Conservation (phyloP, 2,888 invertebrate species). For the Hipparchia semele region DNA sequence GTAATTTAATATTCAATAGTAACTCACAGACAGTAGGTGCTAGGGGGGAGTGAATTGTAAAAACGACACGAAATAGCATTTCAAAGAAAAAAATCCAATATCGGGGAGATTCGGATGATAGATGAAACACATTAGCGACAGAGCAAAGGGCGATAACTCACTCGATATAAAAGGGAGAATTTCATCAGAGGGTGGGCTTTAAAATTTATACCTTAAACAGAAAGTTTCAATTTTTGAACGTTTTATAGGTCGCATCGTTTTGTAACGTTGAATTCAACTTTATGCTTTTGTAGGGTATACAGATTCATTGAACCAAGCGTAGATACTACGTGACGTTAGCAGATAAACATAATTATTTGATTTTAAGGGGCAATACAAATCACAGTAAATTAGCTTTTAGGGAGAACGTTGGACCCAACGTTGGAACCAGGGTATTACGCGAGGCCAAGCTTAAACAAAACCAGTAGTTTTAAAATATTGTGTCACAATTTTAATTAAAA, state of each 20-base stretch:
- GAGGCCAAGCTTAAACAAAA: too few relatives aligned
- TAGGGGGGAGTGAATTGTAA: conserved; percentile 17
- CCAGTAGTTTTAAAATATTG: too few relatives aligned
- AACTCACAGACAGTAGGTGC: not conserved
- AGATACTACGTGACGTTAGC: too few relatives aligned
- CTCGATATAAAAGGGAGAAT: conserved; percentile 37
- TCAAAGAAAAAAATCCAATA: conserved; percentile 64
- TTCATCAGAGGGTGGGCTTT: conserved; percentile 35
- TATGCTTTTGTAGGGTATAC: too few relatives aligned
- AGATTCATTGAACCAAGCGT: not conserved
- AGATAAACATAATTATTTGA: too few relatives aligned
- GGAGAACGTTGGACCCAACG: too few relatives aligned
- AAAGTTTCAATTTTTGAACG: conserved; percentile 29
- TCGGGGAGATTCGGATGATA: conserved; percentile 58
- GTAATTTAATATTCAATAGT: not conserved
- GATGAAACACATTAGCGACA: conserved; percentile 68
- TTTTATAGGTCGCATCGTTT: not conserved
- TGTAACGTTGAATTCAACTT: not conserved
- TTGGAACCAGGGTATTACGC: too few relatives aligned
- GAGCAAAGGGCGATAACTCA: conserved; percentile 45
- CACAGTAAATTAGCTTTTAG: too few relatives aligned
- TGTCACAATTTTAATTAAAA: too few relatives aligned
- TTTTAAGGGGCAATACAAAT: too few relatives aligned
- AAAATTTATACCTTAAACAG: conserved; percentile 36
- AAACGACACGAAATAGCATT: conserved; percentile 46